Base-by-base conservation (phyloP, 2,797 vertebrate species). In the Trachops cirrhosus region DNA sequence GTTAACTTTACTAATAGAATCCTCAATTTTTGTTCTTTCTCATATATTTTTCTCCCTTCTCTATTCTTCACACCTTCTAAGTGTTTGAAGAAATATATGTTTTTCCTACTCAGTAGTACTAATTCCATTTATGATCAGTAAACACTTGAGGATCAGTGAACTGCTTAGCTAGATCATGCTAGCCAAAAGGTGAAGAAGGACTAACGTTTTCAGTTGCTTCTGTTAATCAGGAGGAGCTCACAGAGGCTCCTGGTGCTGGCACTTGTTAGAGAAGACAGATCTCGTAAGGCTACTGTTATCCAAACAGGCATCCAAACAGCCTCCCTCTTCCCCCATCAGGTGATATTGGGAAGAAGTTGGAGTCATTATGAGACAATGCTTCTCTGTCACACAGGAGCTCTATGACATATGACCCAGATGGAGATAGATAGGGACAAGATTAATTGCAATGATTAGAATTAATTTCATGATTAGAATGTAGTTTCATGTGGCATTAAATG, bases 221-320 rank as follows among this genome's bases (percentile, higher is more conserved):
- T 77, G 74, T 52, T 77, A n/a, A 52, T 34, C 74, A 34, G 48
- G 32, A 34, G 48, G 19, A 34, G 48, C 46, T 52, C n/a, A 8
- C 19, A 52, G 73, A 50, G 21, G 46, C 44, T n/a, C 1, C 46
- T 37, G 75, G 32, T 37, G 48, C 75, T 34, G 75, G 46, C 1
- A 11, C 48, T 52, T 52, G 48, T n/a, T 52, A 22, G 74, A 37
- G 48, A 14, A 2, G 2, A 71, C 26, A 3, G 4, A 4, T 39
- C 54, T 54, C 4, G 0, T n/a, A 1, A 62, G 26, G 54, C 8
- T 12, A 22, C 70, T 2, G 6, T 6, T 8, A 44, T 29, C 41
- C 68, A n/a, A 5, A 21, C 18, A 1, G 85, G 16, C 24, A 6
- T 19, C 78, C 18, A 4, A 1, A 34, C 44, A n/a, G 70, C 22